phyloP scores from a whole-genome alignment of 53 echinoderm and acorn worm species.

The Paelopatides confundens region DNA sequence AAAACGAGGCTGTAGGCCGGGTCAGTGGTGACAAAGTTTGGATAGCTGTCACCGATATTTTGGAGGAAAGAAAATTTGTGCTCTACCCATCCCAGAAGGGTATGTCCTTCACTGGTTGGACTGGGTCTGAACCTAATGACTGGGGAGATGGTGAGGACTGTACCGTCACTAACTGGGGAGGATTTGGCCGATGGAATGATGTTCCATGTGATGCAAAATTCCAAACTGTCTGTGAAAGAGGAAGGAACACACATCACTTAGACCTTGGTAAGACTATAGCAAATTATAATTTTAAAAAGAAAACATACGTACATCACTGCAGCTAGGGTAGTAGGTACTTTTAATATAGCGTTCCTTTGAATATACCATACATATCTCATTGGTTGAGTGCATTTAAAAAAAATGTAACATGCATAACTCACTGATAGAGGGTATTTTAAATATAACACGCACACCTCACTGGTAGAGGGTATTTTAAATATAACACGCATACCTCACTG shows the following conservation, averaged over 20 bases:
- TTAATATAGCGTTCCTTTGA: too few relatives aligned
- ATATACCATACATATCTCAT: too few relatives aligned
- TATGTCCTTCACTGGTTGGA: not conserved
- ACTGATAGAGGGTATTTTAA: too few relatives aligned
- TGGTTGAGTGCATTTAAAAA: too few relatives aligned
- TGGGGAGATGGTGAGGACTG: slow-evolving; percentile 1
- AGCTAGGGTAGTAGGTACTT: too few relatives aligned
- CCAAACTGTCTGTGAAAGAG: not conserved
- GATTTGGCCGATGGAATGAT: not conserved
- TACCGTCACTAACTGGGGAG: not conserved
- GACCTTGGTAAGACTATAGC: not conserved
- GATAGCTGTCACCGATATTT: not conserved
- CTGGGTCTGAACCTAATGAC: not conserved
- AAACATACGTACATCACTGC: too few relatives aligned
- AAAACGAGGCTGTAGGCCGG: not conserved
- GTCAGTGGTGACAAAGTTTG: not conserved
- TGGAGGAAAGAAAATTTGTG: not conserved
- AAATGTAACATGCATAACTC: too few relatives aligned
- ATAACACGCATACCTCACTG: too few relatives aligned
- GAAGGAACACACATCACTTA: not conserved
- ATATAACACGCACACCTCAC: too few relatives aligned
- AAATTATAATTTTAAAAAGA: too few relatives aligned
- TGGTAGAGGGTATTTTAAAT: too few relatives aligned
- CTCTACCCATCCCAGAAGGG: not conserved
- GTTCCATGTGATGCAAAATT: not conserved